These are phyloP conservation scores for Parnassius mnemosyne DNA, from an alignment of 2,888 invertebrate species.

Conservation along the genomic window DNA sequence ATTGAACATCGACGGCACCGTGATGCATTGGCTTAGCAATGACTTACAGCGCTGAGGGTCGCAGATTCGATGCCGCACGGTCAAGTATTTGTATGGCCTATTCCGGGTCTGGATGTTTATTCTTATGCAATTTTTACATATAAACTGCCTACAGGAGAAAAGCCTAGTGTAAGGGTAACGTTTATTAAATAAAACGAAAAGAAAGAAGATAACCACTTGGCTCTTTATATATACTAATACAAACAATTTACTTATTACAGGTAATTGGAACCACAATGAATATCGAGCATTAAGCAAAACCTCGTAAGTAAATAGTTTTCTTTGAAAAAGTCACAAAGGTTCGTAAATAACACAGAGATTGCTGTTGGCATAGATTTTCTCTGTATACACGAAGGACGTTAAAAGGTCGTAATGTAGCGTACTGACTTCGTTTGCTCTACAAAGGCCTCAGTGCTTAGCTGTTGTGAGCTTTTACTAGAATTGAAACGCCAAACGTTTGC, in stretches of 20 bases:
- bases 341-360: conserved; percentile 13
- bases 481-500: conserved; percentile 33
- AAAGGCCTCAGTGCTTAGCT: conserved; percentile 40
- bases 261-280: conserved; percentile 1
- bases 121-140: too few relatives aligned
- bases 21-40: too few relatives aligned
- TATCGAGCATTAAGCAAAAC: not conserved
- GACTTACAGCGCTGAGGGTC: too few relatives aligned
- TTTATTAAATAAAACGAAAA: too few relatives aligned
- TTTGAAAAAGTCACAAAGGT: conserved; percentile 1
- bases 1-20: too few relatives aligned
- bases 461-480: conserved; percentile 45
- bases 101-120: too few relatives aligned
- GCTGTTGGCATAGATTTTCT: conserved; percentile 45
- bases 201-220: too few relatives aligned
- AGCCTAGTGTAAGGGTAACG: too few relatives aligned
- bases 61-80: too few relatives aligned
- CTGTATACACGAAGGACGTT: conserved; percentile 42
- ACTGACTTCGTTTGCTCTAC: conserved; percentile 53
- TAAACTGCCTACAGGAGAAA: too few relatives aligned
- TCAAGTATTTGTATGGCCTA: too few relatives aligned
- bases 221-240: not conserved
- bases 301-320: conserved; percentile 6
- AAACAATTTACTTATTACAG: conserved; percentile 4
- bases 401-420: conserved; percentile 51